Base-by-base conservation (phyloP, 2,113 vertebrate species). In the Brienomyrus brachyistius region DNA sequence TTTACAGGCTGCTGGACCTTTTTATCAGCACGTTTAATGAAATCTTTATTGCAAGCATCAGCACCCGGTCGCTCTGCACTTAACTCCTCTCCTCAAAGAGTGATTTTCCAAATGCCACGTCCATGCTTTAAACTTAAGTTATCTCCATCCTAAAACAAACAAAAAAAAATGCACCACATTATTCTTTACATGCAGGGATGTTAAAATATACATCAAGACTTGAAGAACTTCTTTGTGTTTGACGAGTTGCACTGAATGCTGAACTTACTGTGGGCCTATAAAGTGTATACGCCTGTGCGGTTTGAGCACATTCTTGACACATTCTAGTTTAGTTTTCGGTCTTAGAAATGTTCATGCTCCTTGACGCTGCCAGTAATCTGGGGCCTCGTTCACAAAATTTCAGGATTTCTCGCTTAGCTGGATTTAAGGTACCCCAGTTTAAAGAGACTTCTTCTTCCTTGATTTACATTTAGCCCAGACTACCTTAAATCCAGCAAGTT, bases 31-130 rank as follows among this genome's bases (percentile, higher is more conserved):
- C 85, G n/a, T 52, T 87, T 54, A 87, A 87, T 87, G 85, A 54
- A 35, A 54, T 54, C 85, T 87, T 56, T 87, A 54, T 87, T 87
- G 85, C 85, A 54, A 9, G 23, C 85, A 56, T 87, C 85, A 87
- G 85, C 85, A 87, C 11, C 11, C 5, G n/a, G 84, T 2, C 13
- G 13, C 40, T 52, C 31, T 86, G 17, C 85, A 87, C 85, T 54
- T 52, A 86, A 86, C 45, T 51, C n/a, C 50, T 40, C 6, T 54
- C 23, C 23, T 87, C 50, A 87, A 54, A 86, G 23, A 56, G 51
- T 54, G 50, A 87, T 87, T 87, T 87, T 54, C 3, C 27, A 87
- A 54, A 52, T 35, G 51, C 85, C 13, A 51, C 10, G 31, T n/a
- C 3, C 10, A 3, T 40, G 51, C 77, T 88, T 84, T 84, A 47